Conservation (phyloP, 2,797 vertebrate genomes). For the Hyperoplus immaculatus region DNA sequence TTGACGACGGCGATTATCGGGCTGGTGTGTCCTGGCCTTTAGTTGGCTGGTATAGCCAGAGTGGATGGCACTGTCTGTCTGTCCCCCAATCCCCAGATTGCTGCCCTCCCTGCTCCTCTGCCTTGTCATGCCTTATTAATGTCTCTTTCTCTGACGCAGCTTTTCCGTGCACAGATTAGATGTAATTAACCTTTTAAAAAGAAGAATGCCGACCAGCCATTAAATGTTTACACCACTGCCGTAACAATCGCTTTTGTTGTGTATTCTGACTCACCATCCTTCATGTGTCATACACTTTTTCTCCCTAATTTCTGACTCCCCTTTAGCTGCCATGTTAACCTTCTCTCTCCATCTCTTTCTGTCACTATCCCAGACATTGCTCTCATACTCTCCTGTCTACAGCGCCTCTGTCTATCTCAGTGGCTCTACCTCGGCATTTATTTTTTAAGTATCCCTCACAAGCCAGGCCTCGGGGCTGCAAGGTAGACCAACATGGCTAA, state of each 20-base stretch:
- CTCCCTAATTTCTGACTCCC: slow-evolving; percentile 2
- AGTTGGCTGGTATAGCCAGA: slow-evolving; percentile 57
- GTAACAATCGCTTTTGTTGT: slow-evolving; percentile 9
- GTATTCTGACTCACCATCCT: slow-evolving; percentile 18
- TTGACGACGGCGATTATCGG: no score
- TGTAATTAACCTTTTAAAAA: slow-evolving; percentile 84
- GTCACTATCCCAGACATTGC: slow-evolving; percentile 36
- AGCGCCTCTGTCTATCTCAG: slow-evolving; percentile 42
- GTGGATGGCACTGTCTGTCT: slow-evolving; percentile 59
- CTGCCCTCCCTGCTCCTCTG: slow-evolving; percentile 65
- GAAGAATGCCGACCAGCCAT: slow-evolving; percentile 64
- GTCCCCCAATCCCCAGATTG: slow-evolving; percentile 53
- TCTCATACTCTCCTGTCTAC: slow-evolving; percentile 2
- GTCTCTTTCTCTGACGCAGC: slow-evolving; percentile 62
- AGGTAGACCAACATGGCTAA: slow-evolving; percentile 53
- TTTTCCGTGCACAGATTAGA: slow-evolving; percentile 79
- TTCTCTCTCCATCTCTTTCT: slow-evolving; percentile 14
- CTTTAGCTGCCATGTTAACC: slow-evolving; percentile 38
- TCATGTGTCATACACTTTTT: slow-evolving; percentile 17
- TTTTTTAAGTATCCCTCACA: slow-evolving; percentile 67
- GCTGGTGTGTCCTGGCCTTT: no score
- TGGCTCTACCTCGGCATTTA: slow-evolving; percentile 45
- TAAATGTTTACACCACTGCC: slow-evolving; percentile 69
- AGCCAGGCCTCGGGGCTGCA: slow-evolving; percentile 43
- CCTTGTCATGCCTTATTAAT: slow-evolving; percentile 83